Evolutionary conservation across 2,797 vertebrate genomes (phyloP).

Genomic region (Micrastur ruficollis): DNA sequence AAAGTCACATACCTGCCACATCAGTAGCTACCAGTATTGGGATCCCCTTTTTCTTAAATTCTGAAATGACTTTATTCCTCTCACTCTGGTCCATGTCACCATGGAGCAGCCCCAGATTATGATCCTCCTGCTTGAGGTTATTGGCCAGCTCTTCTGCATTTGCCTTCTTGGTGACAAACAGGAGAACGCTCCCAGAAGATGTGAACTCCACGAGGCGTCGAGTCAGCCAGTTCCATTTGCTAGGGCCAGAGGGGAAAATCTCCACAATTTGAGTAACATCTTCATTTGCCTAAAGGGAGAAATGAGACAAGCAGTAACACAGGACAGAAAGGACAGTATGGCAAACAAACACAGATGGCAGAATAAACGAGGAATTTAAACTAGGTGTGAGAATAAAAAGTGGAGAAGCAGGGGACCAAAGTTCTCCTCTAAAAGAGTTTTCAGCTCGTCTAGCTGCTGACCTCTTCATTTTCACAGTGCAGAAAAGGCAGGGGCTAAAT

Average conservation of each 20-base stretch:
- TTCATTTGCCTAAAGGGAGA: conserved; percentile 87
- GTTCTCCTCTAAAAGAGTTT: background rate
- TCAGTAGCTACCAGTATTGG: conserved; percentile 95
- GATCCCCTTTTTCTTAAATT: conserved; percentile 95
- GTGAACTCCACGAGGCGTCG: conserved; percentile 94
- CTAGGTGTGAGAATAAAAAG: background rate
- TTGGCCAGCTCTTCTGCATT: conserved; percentile 93
- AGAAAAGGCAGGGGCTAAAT: background rate
- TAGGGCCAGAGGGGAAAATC: conserved; percentile 83
- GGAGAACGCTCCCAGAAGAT: conserved; percentile 91
- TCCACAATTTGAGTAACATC: conserved; percentile 97
- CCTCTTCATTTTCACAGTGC: background rate
- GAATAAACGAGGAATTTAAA: background rate
- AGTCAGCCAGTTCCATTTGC: conserved; percentile 95
- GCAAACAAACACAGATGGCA: background rate
- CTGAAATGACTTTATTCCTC: conserved; percentile 97
- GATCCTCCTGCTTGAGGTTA: conserved; percentile 92
- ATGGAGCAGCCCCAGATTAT: conserved; percentile 92
- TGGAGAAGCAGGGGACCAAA: background rate
- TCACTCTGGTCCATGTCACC: conserved; percentile 99
- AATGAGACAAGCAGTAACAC: background rate
- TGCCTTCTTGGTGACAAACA: conserved; percentile 97
- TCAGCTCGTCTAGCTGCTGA: background rate
- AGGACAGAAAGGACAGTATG: background rate
- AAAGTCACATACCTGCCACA: conserved; percentile 85